Base-by-base conservation (phyloP, 2,888 invertebrate species). In the Allophyes oxyacanthae region DNA sequence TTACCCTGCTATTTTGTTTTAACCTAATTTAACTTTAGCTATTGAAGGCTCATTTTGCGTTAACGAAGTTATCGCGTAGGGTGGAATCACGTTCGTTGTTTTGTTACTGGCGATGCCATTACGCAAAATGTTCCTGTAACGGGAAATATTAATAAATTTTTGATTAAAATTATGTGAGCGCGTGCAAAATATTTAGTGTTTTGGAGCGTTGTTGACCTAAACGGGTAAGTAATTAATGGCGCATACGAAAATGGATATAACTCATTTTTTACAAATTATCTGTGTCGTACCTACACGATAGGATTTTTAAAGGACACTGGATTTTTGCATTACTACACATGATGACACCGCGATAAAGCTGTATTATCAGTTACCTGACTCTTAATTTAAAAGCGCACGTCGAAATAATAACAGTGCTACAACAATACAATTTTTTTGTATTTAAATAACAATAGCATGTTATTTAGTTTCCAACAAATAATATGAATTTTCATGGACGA, bases 21-120 rank as follows among this genome's bases (percentile, higher is more conserved):
- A 87, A 86, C 87, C 87, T 87, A 88, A 91, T 90, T 91, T 89
- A 91, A 91, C 90, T 91, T 91, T 85, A 81, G 86, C 89, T 86
- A 90, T 90, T 87, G 87, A 81, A 87, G 85, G 85, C 82, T 83
- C 87, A 86, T 90, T 89, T 84, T 79, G 84, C 81, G 84, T 88
- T 89, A 89, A 89, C 89, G 82, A 86, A 88, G 83, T 89, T 88
- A 86, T 83, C 76, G 77, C 74, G 75, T 63, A 58, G 75, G 79
- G 64, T 68, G 72, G 72, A 75, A 80, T 82, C 81, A 79, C 78
- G 83, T 78, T 75, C 69, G 77, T 83, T 79, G 76, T 82, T 75
- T 72, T 76, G 77, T 68, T 50, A 64, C 63, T 64, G 60, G 66
- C 44, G 73, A 75, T 77, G 73, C 73, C 67, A 42, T 75, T 48